Base-by-base conservation (phyloP, 2,888 invertebrate species). In the Cinara cedri region DNA sequence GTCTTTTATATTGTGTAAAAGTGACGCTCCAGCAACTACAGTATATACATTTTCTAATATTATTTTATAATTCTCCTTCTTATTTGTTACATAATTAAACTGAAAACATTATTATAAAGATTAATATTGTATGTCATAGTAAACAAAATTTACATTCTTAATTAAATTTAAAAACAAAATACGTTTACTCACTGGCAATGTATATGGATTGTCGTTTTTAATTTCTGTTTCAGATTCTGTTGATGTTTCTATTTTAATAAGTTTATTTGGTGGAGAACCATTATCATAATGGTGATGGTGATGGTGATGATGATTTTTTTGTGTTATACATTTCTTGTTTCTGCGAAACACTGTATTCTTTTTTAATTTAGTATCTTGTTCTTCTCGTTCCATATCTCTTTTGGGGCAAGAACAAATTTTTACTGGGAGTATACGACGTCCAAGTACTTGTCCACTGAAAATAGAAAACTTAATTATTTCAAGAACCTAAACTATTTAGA, bases 351-450 rank as follows among this genome's bases (percentile, higher is more conserved):
- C 68, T 26, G 49, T 62, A 13, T 78, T 70, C 21, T 68, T 68
- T 51, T 70, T 8, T 46, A 78, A 60, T 16, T 63, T 44, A 19
- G 60, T 72, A 62, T 83, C 83, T 26, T 65, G 81, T 81, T 92
- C 92, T 74, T 91, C 91, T 66, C 90, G 89, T 34, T 86, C 87
- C 83, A 91, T 88, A 84, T 94, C 94, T 0, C 94, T 87, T 16
- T 91, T 90, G 0, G 93, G 93, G 83, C 93, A 93, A 1, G 93
- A 90, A 84, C 94, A 94, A 19, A 92, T 90, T 70, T 93, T 87
- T 0, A 92, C 90, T n/a, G 89, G 89, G 0, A 94, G 86, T 16
- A 88, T 87, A 82, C 89, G 88, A 0, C 93, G 87, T 0, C 93
- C 94, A 46, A 89, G 85, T 4, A 93, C 88, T 1, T 84, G 83